Conservation (phyloP, 2,888 invertebrate species). For the Heteropelma amictum region DNA sequence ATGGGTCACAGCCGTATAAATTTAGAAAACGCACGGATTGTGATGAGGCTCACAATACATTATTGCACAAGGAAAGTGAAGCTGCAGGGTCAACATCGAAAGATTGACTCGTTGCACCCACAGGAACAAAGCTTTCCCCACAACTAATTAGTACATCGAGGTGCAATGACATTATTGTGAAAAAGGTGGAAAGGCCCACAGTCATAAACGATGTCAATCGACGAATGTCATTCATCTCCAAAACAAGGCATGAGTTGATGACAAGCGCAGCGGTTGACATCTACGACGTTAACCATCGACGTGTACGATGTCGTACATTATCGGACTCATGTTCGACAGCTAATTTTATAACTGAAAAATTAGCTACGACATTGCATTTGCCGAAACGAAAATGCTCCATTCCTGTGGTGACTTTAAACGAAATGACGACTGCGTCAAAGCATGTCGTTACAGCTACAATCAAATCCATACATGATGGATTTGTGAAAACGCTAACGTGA, state of each 20-base stretch:
- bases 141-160: background rate
- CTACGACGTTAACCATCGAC: background rate
- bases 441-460: background rate
- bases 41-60: slow-evolving; percentile 4
- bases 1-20: background rate
- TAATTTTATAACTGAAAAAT: slow-evolving; percentile 9
- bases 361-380: background rate
- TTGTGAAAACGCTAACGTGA: background rate
- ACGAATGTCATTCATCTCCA: background rate
- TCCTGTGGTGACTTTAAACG: background rate
- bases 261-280: slow-evolving; percentile 15
- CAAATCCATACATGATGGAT: too few species aligned
- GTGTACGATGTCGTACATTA: background rate
- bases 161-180: background rate
- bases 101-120: slow-evolving; percentile 6
- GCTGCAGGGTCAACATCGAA: background rate
- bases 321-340: slow-evolving; percentile 18
- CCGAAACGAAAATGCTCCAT: background rate
- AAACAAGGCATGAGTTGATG: slow-evolving; percentile 2
- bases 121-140: background rate
- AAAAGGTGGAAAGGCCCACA: background rate
- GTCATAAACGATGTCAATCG: background rate
- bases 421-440: background rate
- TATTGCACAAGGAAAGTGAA: background rate
- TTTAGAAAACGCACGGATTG: background rate